phyloP scores from a whole-genome alignment of 2,113 vertebrate species.

The Oreocharis arfaki region DNA sequence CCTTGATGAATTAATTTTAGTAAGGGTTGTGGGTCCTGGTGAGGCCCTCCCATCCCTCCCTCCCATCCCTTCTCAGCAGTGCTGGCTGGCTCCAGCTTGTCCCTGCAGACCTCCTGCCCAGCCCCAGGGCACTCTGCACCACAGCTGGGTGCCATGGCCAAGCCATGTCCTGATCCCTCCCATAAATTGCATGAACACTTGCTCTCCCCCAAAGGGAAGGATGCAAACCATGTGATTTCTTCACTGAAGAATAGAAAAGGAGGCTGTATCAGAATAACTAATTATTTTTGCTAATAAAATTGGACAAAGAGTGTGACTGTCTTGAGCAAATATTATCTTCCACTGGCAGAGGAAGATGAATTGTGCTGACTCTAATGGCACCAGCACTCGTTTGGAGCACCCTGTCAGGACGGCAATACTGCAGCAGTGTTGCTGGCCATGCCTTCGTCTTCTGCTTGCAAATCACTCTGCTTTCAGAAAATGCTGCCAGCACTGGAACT shows the following conservation, averaged over 20 bases:
- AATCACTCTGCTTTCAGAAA: slow-evolving; percentile 23
- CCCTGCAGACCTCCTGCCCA: neutral
- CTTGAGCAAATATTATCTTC: neutral
- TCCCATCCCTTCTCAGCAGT: neutral
- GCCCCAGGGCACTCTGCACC: accelerated
- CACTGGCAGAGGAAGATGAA: neutral
- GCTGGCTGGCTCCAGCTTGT: neutral
- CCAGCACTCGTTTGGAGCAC: neutral
- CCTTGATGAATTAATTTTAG: neutral
- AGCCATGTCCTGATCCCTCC: neutral
- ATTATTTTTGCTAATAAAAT: neutral
- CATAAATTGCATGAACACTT: neutral
- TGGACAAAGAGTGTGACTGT: neutral
- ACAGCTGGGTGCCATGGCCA: neutral
- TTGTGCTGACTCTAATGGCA: neutral
- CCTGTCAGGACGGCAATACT: neutral
- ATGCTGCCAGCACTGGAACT: slow-evolving; percentile 19
- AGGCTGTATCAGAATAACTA: neutral
- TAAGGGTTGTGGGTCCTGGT: neutral
- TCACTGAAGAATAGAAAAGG: neutral
- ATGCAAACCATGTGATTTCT: neutral
- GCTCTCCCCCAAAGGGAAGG: neutral
- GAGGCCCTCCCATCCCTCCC: neutral
- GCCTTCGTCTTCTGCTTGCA: slow-evolving; percentile 2
- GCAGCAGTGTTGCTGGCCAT: neutral